These are phyloP conservation scores for Eupelmus urozonus DNA, from an alignment of 2,888 invertebrate genomes.

Conservation along the genomic window DNA sequence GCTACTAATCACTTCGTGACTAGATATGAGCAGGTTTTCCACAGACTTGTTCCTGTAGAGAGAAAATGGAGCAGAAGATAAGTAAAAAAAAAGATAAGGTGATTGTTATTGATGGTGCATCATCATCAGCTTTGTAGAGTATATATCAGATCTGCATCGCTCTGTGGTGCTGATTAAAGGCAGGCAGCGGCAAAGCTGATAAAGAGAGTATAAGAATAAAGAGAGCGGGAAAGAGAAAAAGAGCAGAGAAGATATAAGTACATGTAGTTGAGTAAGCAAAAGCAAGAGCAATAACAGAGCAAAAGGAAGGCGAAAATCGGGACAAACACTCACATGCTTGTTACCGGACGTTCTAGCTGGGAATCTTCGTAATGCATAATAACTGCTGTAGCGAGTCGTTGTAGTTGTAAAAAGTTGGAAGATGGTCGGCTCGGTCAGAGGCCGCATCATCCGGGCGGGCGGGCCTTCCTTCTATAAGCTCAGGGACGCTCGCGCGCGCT, in stretches of 20 bases:
- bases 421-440: slow-evolving; percentile 46
- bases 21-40: slow-evolving; percentile 82
- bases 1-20: slow-evolving; percentile 83
- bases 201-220: slow-evolving; percentile 8
- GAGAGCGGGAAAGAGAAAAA: slow-evolving; percentile 4
- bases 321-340: slow-evolving; percentile 55
- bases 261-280: too few relatives aligned
- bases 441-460: slow-evolving; percentile 48
- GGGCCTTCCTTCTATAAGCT: too few relatives aligned
- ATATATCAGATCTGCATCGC: slow-evolving; percentile 9
- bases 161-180: not conserved
- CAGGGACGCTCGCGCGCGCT: too few relatives aligned
- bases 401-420: slow-evolving; percentile 47
- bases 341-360: slow-evolving; percentile 52
- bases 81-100: not conserved
- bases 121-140: not conserved
- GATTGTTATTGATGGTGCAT: not conserved
- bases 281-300: not conserved
- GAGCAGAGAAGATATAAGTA: too few relatives aligned
- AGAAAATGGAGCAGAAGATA: slow-evolving; percentile 37
- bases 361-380: slow-evolving; percentile 58
- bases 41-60: slow-evolving; percentile 79
- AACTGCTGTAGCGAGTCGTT: slow-evolving; percentile 41
- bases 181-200: not conserved
- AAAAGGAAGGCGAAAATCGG: not conserved